A percentile compares a stretch with the other conserved stretches of the same genome.
Conservation (phyloP, 1,140 invertebrate genomes). For the Maniola jurtina region DNA sequence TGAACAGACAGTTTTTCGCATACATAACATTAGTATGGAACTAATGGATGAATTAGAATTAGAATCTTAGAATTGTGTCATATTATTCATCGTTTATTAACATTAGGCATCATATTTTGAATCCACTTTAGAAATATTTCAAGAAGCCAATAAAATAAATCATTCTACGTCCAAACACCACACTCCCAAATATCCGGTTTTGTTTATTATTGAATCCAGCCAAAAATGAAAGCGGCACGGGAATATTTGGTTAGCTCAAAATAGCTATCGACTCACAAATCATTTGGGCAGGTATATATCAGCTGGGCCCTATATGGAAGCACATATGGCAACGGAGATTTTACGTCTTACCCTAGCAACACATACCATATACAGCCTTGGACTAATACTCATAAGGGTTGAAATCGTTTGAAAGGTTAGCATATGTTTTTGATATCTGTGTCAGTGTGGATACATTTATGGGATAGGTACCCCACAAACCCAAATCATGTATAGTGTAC, state of each 20-base stretch:
- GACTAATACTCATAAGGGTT: constrained; percentile 2
- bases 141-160: constrained; percentile 40
- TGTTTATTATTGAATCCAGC: constrained; percentile 59
- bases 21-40: no score
- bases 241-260: constrained; percentile 65
- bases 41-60: no score
- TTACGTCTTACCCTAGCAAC: constrained; percentile 21
- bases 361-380: constrained; percentile 3
- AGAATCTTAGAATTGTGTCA: no score
- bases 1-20: no score
- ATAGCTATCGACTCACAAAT: constrained; percentile 69
- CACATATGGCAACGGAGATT: constrained; percentile 37
- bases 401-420: constrained; percentile 4
- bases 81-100: background rate
- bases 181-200: constrained; percentile 55
- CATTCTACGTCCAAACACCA: constrained; percentile 53
- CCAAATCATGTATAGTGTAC: constrained; percentile 52
- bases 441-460: constrained; percentile 44
- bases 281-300: constrained; percentile 61
- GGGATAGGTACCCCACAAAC: constrained; percentile 66
- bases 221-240: constrained; percentile 63
- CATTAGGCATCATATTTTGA: background rate
- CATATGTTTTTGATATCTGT: constrained; percentile 22
- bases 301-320: constrained; percentile 35
- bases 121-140: background rate